Evolutionary conservation across 2,888 invertebrate genomes (phyloP).

Genomic region (Mayetiola destructor): DNA sequence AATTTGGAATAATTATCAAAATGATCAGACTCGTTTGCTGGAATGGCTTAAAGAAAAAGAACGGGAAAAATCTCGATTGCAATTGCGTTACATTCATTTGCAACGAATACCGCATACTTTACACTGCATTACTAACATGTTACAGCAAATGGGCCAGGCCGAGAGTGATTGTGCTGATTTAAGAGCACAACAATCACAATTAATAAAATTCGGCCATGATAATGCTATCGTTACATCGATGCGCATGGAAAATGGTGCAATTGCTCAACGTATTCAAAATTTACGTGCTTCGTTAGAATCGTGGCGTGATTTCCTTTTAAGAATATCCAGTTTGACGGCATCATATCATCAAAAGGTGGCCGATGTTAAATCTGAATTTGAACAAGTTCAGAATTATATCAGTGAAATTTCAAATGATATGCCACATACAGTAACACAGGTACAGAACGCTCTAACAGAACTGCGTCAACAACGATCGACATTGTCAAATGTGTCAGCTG

Average conservation of each 20-base stretch:
- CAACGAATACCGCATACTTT: conserved; percentile 57
- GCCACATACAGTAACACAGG: conserved; percentile 44
- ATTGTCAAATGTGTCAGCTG: conserved; percentile 34
- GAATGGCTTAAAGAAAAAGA: conserved; percentile 69
- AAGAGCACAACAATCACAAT: conserved; percentile 46
- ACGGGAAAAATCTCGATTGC: conserved; percentile 58
- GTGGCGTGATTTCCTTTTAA: conserved; percentile 60
- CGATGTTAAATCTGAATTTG: conserved; percentile 46
- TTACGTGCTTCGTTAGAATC: conserved; percentile 65
- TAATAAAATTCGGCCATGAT: conserved; percentile 54
- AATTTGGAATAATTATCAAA: conserved; percentile 65
- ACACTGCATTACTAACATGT: conserved; percentile 49
- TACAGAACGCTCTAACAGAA: conserved; percentile 48
- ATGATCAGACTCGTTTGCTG: conserved; percentile 54
- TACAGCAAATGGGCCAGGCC: conserved; percentile 54
- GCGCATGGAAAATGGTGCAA: conserved; percentile 66
- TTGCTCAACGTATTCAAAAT: conserved; percentile 61
- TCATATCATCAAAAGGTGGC: conserved; percentile 48
- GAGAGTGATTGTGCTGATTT: conserved; percentile 49
- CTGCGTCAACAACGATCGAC: conserved; percentile 46
- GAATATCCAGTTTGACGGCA: conserved; percentile 48
- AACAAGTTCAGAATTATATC: conserved; percentile 47
- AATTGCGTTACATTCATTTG: conserved; percentile 66
- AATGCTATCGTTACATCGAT: conserved; percentile 63
- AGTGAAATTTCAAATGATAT: conserved; percentile 41